phyloP scores from a whole-genome alignment of 2,888 invertebrate genomes.

The Clitarchus hookeri region DNA sequence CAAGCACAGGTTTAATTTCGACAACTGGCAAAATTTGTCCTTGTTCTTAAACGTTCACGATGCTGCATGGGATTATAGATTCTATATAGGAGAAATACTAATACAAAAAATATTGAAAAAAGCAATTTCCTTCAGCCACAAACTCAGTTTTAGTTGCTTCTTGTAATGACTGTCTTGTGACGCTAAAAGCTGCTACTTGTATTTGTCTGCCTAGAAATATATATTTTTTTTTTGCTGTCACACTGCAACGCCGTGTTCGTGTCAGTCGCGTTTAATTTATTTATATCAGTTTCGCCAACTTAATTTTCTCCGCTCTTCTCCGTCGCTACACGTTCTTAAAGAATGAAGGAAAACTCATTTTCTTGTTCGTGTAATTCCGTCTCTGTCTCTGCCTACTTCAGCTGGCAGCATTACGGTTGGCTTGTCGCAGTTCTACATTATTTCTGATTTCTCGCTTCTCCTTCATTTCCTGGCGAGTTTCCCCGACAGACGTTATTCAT shows the following conservation, averaged over 20 bases:
- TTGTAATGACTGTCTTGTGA: no score
- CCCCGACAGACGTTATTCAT: no score
- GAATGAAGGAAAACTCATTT: background rate
- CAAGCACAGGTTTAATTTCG: no score
- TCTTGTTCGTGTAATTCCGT: background rate
- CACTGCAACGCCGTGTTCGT: background rate
- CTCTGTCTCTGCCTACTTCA: background rate
- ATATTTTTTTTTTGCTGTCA: background rate
- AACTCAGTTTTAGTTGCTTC: no score
- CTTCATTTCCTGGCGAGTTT: background rate
- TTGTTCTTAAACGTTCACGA: no score
- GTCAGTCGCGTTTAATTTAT: background rate
- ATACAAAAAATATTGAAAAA: no score
- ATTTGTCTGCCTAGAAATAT: background rate
- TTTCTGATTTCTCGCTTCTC: no score
- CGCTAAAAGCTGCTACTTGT: no score
- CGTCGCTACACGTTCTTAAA: background rate
- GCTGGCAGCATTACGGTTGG: background rate
- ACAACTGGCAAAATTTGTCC: no score
- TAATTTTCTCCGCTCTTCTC: background rate
- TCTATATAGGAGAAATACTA: no score
- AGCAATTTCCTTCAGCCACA: no score
- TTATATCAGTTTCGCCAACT: background rate
- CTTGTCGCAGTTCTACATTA: background rate
- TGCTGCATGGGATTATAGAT: no score